A percentile compares a stretch with the other conserved stretches of the same genome.
These are phyloP conservation scores for Ranitomeya variabilis DNA, from an alignment of 2,113 vertebrate species.

Conservation along the genomic window DNA sequence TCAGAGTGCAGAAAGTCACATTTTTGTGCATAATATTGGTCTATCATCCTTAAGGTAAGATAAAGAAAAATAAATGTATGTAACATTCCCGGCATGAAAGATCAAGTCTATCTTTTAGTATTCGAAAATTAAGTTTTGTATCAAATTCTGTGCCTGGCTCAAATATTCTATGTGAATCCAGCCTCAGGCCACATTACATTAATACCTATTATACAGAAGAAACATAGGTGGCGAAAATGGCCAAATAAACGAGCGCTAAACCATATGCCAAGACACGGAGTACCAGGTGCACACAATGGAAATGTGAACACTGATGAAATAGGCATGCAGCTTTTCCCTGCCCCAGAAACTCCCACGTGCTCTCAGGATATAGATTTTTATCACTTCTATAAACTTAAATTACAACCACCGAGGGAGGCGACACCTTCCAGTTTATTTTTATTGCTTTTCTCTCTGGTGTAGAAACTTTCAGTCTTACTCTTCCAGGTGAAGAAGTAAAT, in stretches of 20 bases:
- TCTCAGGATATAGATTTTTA: conserved; percentile 58
- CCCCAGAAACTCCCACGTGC: conserved; percentile 43
- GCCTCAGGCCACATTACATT: not conserved
- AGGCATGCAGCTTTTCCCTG: conserved; percentile 12
- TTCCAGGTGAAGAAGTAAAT: conserved; percentile 29
- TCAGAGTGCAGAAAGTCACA: not conserved
- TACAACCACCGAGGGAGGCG: conserved; percentile 38
- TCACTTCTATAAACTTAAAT: conserved; percentile 50
- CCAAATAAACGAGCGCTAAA: not conserved
- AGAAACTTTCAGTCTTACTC: conserved; percentile 23
- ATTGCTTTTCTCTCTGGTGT: conserved; percentile 25
- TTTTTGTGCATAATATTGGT: not conserved
- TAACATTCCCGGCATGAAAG: not conserved
- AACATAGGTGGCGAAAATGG: not conserved
- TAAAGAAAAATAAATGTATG: not conserved
- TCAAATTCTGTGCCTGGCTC: not conserved
- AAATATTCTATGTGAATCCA: not conserved
- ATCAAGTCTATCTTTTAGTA: not conserved
- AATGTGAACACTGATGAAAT: conserved; percentile 22
- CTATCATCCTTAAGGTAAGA: not conserved
- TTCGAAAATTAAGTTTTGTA: not conserved
- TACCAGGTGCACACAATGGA: conserved; percentile 36
- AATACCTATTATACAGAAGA: not conserved
- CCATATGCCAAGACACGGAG: not conserved
- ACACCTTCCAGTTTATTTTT: conserved; percentile 52